Evolutionary conservation across 2,113 vertebrate species (phyloP), one percentile per base, ranked within the genome.

Genomic region (Murina feae): DNA sequence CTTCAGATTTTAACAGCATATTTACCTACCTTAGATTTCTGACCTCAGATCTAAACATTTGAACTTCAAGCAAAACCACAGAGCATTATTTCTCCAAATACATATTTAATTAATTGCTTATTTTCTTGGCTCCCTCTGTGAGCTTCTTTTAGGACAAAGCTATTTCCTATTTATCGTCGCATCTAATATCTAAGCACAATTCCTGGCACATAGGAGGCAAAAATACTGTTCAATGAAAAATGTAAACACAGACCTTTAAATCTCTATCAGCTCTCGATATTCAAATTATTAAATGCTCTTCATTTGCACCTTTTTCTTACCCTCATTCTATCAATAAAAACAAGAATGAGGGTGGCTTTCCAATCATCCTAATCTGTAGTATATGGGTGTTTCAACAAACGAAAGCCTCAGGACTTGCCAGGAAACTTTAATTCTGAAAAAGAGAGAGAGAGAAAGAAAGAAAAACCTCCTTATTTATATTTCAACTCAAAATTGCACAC

Each of bases 181-280:
- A 66, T 87, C n/a, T 53, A 35, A 51, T 13, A 35, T 20, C 37
- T 60, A 35, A 53, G 25, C 79, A 93, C 79, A 85, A 37, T 72
- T 90, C 39, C 58, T 91, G 66, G 69, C 37, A 86, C 49, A 37
- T 1, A 85, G 89, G 23, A 90, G 25, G 69, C 35, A 92, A 87
- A 83, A 78, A 55, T 79, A 63, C 32, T 84, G 39, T 87, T 91
- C 60, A 72, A 74, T 44, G 37, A 90, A 91, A 94, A 74, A 66
- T 60, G 2, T 81, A 71, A 87, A 95, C 81, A n/a, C 1, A 72
- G n/a, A 51, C 51, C 21, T 85, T 75, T 63, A 72, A 7, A 39
- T 76, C 51, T 25, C 80, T 75, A 47, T 23, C 47, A 58, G 30
- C 20, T 82, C 17, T 32, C 42, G 51, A 65, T 32, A 89, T 51